Base-by-base conservation (phyloP, 1,140 invertebrate genomes). In the Sycobia sp. region DNA sequence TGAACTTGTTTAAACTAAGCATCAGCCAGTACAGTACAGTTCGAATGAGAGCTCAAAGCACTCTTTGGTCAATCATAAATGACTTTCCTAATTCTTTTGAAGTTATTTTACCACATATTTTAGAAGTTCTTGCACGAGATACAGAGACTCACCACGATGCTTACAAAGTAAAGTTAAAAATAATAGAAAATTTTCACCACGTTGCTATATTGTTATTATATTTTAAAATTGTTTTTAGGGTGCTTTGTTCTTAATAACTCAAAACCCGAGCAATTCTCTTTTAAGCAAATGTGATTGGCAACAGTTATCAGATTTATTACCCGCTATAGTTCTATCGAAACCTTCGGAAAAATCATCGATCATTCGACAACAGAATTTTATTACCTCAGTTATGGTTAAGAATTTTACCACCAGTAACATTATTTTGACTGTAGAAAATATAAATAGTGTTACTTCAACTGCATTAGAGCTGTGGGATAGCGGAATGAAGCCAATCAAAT, bases 341-440 rank as follows among this genome's bases (percentile, higher is more conserved):
- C 88, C 91, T 54, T 92, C 89, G 0, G 92, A 95, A 71, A 93
- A 94, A 74, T 85, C 87, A 4, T 92, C 90, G 10, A 88, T 95
- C 23, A 87, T 93, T 41, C 84, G 79, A 61, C 75, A 96, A 34
- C 86, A 95, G 49, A 90, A 93, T 60, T 74, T 69, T 8, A 71
- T 89, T 25, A 71, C 81, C 9, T 83, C 71, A 88, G 3, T 73
- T 72, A 34, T 82, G 78, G 10, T 10, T 16, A 20, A 43, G 32
- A 75, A 81, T 46, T 87, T 87, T 69, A 83, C 83, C 3, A 85
- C 86, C 0, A 82, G 86, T 22, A 84, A 85, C 5, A 87, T 90
- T 13, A n/a, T n/a, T n/a, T n/a, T n/a, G n/a, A 79, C 82, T 4
- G 70, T 85, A 2, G 76, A 85, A 57, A 79, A 90, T 43, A 79